phyloP scores from a whole-genome alignment of 2,888 invertebrate species.

The Saturnia japonica region DNA sequence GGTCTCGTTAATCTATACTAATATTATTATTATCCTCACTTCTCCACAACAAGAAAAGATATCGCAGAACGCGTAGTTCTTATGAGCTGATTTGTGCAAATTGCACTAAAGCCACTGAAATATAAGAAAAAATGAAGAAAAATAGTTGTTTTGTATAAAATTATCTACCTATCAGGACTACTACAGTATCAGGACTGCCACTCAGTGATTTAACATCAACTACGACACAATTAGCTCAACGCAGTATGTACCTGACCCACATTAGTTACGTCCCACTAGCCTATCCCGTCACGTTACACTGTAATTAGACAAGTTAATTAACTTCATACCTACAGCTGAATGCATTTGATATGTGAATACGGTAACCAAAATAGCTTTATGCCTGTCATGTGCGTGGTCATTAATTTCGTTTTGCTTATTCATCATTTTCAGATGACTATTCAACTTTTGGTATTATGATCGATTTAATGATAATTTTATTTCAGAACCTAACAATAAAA shows the following conservation, averaged over 20 bases:
- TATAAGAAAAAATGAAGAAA: too few relatives aligned
- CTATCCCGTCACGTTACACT: constrained; percentile 46
- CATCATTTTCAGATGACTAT: neutral
- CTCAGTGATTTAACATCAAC: neutral
- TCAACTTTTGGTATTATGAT: neutral
- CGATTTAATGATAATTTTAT: neutral
- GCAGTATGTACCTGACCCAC: constrained; percentile 13
- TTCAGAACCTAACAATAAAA: neutral
- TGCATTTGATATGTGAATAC: constrained; percentile 23
- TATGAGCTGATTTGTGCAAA: too few relatives aligned
- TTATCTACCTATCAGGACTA: neutral
- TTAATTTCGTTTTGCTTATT: constrained; percentile 18
- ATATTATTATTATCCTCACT: too few relatives aligned
- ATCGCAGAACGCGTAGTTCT: too few relatives aligned
- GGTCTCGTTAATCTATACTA: too few relatives aligned
- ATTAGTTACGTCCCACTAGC: constrained; percentile 35
- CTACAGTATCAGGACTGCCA: neutral
- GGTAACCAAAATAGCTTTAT: constrained; percentile 20
- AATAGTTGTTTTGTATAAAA: too few relatives aligned
- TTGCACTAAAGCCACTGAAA: too few relatives aligned
- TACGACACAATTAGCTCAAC: constrained; percentile 8
- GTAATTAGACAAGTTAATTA: constrained; percentile 59
- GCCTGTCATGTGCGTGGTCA: constrained; percentile 23
- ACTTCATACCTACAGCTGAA: constrained; percentile 30
- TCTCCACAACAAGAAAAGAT: too few relatives aligned